Evolutionary conservation across 2,113 vertebrate genomes (phyloP).

Genomic region (Nothobranchius furzeri): DNA sequence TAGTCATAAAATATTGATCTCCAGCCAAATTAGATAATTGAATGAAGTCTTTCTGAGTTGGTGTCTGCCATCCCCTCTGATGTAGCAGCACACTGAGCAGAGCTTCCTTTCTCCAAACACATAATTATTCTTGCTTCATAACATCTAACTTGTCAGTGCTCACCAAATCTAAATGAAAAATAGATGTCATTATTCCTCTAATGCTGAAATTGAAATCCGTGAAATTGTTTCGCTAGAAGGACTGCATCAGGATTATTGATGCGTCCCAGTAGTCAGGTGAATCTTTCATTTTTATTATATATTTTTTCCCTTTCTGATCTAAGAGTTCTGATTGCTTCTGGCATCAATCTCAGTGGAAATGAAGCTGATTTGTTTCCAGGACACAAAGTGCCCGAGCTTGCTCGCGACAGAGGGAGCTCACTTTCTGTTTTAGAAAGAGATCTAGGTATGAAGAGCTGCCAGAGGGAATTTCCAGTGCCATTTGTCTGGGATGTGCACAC

Average conservation of each 20-base stretch:
- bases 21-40: constrained; percentile 8
- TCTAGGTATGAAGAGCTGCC: constrained; percentile 37
- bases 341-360: constrained; percentile 37
- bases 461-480: constrained; percentile 18
- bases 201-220: constrained; percentile 41
- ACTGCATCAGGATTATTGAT: constrained; percentile 11
- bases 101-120: constrained; percentile 33
- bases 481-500: constrained; percentile 30
- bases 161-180: constrained; percentile 48
- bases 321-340: constrained; percentile 20
- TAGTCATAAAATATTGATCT: constrained; percentile 7
- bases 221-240: constrained; percentile 25
- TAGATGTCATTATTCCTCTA: constrained; percentile 35
- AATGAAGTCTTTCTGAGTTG: not conserved
- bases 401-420: constrained; percentile 15
- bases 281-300: constrained; percentile 11
- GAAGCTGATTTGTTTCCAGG: constrained; percentile 42
- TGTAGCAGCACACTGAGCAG: not conserved
- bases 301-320: constrained; percentile 9
- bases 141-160: constrained; percentile 24
- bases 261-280: constrained; percentile 41
- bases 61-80: not conserved
- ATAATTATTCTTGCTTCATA: constrained; percentile 32
- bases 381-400: not conserved
- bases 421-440: constrained; percentile 8